Conservation (phyloP, 1,140 invertebrate species). For the Drosophila rufa region DNA sequence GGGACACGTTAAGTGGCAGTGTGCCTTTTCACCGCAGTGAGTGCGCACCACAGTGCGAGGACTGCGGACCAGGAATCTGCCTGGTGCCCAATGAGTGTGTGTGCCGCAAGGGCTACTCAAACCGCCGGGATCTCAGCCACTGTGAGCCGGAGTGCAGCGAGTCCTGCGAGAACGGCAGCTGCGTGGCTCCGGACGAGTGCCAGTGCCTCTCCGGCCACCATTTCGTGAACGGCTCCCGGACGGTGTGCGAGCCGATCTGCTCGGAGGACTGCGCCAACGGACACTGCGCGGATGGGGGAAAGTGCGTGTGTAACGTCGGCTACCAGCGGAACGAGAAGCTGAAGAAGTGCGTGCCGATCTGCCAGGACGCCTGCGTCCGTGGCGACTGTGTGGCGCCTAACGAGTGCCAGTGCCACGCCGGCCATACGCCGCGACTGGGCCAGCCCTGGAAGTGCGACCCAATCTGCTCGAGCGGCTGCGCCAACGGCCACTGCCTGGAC, state of each 20-base stretch:
- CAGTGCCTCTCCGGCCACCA: conserved; percentile 53
- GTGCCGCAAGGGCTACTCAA: conserved; percentile 65
- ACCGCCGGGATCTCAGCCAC: conserved; percentile 41
- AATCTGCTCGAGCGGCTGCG: conserved; percentile 65
- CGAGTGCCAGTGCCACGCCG: conserved; percentile 86
- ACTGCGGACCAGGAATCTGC: conserved; percentile 71
- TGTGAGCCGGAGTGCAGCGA: conserved; percentile 69
- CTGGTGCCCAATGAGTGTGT: conserved; percentile 56
- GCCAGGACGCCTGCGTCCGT: conserved; percentile 87
- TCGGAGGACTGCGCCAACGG: conserved; percentile 86
- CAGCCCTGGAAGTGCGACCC: conserved; percentile 65
- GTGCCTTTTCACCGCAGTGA: conserved; percentile 12
- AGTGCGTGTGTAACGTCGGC: conserved; percentile 87
- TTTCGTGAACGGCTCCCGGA: conserved; percentile 52
- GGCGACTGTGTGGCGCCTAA: conserved; percentile 87
- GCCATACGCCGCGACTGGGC: conserved; percentile 48
- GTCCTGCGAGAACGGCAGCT: conserved; percentile 84
- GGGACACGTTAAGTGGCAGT: background rate
- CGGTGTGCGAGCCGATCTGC: conserved; percentile 80
- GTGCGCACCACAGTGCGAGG: conserved; percentile 62
- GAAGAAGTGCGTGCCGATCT: conserved; percentile 86
- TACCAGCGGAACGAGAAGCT: conserved; percentile 85
- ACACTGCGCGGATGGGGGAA: conserved; percentile 86
- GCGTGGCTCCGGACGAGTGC: conserved; percentile 85
- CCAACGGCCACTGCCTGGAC: conserved; percentile 80